Evolutionary conservation across 1,140 invertebrate species (phyloP).

Genomic region (Battus philenor): DNA sequence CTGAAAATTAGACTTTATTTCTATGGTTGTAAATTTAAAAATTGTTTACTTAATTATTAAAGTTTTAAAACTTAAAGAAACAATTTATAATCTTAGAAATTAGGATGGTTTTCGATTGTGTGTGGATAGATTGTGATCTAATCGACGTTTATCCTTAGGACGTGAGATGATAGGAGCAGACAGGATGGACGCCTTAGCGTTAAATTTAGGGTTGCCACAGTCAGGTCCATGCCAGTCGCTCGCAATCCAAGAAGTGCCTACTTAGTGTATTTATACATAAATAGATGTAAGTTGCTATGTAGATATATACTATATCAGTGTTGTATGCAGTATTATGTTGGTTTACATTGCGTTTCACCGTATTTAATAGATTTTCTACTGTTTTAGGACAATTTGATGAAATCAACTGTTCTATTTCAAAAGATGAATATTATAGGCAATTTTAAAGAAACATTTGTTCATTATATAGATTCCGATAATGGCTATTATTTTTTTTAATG

Average conservation of each 20-base stretch:
- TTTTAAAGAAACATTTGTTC: no score
- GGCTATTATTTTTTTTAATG: no score
- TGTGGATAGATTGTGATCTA: constrained; percentile 1
- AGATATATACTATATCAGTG: constrained; percentile 23
- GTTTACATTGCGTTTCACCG: constrained; percentile 19
- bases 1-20: no score
- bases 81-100: no score
- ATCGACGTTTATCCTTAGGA: constrained; percentile 8
- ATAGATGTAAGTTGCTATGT: constrained; percentile 28
- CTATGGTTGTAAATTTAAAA: no score
- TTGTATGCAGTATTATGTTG: constrained; percentile 32
- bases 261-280: constrained; percentile 48
- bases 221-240: constrained; percentile 19
- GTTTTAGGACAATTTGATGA: constrained; percentile 20
- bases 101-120: not conserved
- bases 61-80: not conserved
- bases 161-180: not conserved
- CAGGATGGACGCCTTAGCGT: constrained; percentile 4
- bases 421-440: no score
- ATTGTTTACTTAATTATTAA: no score
- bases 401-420: constrained; percentile 27
- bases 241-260: constrained; percentile 65
- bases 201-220: not conserved
- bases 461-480: no score
- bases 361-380: constrained; percentile 14